Evolutionary conservation across 23 tunicate species (phyloP), one percentile per base, ranked within the genome.

Genomic region (Clavelina lepadiformis): DNA sequence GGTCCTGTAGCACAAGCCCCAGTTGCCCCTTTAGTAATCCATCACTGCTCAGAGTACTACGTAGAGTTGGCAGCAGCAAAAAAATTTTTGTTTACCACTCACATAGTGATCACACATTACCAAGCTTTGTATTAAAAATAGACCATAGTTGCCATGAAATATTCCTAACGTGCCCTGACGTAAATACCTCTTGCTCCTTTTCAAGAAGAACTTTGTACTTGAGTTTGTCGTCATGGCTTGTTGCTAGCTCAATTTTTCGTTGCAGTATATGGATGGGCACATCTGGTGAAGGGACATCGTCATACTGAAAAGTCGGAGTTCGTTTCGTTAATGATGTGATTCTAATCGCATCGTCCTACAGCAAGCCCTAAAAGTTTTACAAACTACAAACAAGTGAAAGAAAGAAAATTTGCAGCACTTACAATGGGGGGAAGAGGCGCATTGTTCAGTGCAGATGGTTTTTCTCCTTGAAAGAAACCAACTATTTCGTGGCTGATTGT

Each of bases 261-360:
- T 72, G 47, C 41, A 85, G 51, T 13, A 85, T 77, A 38, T 77
- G 75, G 44, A 85, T 52, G 24, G 74, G 66, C n/a, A 85, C 94
- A 55, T 85, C 94, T 5, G 94, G 94, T 30, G 94, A 71, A 0
- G 94, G 94, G 3, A 85, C 84, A 52, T 77, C 94, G 51, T 85
- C 94, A 61, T 71, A 61, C 94, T 85, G 15, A 29, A 49, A 61
- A n/a, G n/a, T n/a, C n/a, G n/a, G n/a, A n/a, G n/a, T n/a, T n/a
- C n/a, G n/a, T n/a, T n/a, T n/a, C n/a, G n/a, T n/a, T n/a, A n/a
- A n/a, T n/a, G n/a, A n/a, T n/a, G n/a, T n/a, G n/a, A n/a, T n/a
- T n/a, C n/a, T n/a, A n/a, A n/a, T n/a, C n/a, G n/a, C n/a, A n/a
- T n/a, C n/a, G n/a, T n/a, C n/a, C n/a, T n/a, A n/a, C n/a, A n/a